Evolutionary conservation across 2,113 vertebrate genomes (phyloP).

Genomic region (Psammodynastes pulverulentus): DNA sequence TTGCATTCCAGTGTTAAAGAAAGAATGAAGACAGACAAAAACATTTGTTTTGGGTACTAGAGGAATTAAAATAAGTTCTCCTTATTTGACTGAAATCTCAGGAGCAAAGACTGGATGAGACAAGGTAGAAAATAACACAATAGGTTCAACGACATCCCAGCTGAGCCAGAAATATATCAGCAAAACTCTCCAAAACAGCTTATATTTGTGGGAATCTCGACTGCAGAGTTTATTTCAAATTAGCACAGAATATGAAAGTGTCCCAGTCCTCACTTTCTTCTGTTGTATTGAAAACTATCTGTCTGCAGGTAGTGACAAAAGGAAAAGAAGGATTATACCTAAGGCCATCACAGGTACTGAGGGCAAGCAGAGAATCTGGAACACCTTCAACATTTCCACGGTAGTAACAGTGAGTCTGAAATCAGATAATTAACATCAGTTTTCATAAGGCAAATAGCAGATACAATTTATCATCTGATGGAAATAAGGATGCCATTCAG

Average conservation of each 20-base stretch:
- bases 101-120: not conserved
- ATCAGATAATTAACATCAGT: constrained; percentile 34
- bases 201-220: not conserved
- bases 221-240: not conserved
- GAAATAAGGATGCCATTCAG: not conserved
- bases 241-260: not conserved
- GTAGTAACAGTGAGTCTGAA: constrained; percentile 69
- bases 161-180: not conserved
- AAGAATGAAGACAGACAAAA: not conserved
- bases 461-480: not conserved
- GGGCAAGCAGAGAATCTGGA: constrained; percentile 52
- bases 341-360: constrained; percentile 67
- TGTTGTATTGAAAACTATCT: not conserved
- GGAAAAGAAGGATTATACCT: constrained; percentile 55
- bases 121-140: not conserved
- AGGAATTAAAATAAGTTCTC: not conserved
- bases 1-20: not conserved
- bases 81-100: not conserved
- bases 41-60: not conserved
- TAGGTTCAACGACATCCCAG: not conserved
- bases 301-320: not conserved
- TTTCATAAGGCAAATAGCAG: constrained; percentile 17
- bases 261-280: too few species aligned
- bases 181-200: not conserved
- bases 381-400: constrained; percentile 63